Evolutionary conservation across 1,140 invertebrate species (phyloP).

Genomic region (Pseudomyrmex flavicornis): DNA sequence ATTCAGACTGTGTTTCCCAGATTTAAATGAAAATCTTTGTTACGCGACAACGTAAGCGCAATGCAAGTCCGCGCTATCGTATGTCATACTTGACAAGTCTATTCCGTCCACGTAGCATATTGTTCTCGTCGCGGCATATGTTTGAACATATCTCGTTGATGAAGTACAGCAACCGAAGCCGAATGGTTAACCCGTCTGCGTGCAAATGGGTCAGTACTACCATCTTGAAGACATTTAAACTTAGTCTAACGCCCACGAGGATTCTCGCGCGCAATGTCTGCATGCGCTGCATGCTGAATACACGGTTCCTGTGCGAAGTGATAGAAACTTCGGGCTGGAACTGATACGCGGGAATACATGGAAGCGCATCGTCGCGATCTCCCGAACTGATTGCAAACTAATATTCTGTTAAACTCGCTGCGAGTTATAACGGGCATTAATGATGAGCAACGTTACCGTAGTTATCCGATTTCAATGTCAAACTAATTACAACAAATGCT

Average conservation of each 20-base stretch:
- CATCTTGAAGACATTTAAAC: constrained; percentile 75
- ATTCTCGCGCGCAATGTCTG: constrained; percentile 60
- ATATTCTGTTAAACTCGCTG: constrained; percentile 70
- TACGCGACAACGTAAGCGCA: background rate
- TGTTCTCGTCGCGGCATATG: constrained; percentile 20
- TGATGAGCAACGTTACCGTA: constrained; percentile 49
- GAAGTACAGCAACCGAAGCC: constrained; percentile 43
- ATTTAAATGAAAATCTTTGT: constrained; percentile 9
- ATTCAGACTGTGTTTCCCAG: background rate
- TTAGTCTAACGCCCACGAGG: constrained; percentile 61
- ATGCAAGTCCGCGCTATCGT: background rate
- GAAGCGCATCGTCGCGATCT: constrained; percentile 65
- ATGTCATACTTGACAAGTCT: constrained; percentile 2
- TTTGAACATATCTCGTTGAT: constrained; percentile 60
- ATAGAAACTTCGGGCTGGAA: constrained; percentile 64
- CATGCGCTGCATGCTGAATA: constrained; percentile 28
- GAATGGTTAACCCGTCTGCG: constrained; percentile 59
- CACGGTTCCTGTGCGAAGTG: constrained; percentile 43
- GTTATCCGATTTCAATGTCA: constrained; percentile 64
- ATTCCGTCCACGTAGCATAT: constrained; percentile 16
- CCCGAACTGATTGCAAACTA: constrained; percentile 72
- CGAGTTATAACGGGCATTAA: constrained; percentile 58
- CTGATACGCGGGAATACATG: constrained; percentile 66
- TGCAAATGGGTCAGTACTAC: constrained; percentile 68
- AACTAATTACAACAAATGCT: constrained; percentile 31